phyloP scores from a whole-genome alignment of 2,888 invertebrate genomes.

The Trachelus iudaicus region DNA sequence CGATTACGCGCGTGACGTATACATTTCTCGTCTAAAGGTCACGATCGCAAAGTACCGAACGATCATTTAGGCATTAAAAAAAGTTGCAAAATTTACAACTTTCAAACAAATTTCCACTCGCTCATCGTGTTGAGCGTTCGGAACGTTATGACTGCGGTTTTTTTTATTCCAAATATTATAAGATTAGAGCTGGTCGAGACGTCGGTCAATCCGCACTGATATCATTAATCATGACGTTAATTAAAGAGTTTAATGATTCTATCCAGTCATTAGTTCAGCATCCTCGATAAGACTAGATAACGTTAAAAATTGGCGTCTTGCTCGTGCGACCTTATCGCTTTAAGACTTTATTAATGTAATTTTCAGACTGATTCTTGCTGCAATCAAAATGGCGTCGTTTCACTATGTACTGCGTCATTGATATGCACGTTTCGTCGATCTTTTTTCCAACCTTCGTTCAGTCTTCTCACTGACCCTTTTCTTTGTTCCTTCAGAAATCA shows the following conservation, averaged over 20 bases:
- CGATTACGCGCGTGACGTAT: constrained; percentile 12
- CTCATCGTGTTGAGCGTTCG: not conserved
- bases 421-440: not conserved
- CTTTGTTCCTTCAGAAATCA: not conserved
- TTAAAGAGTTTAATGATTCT: not conserved
- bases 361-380: not conserved
- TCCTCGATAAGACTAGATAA: not conserved
- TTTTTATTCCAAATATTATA: not conserved
- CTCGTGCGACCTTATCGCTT: not conserved
- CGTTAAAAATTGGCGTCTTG: not conserved
- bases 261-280: not conserved
- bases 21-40: not conserved
- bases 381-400: not conserved
- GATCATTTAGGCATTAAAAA: not conserved
- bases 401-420: not conserved
- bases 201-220: not conserved
- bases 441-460: not conserved
- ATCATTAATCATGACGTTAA: not conserved
- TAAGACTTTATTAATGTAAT: not conserved
- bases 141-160: not conserved
- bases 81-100: too few species aligned
- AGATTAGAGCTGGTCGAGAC: not conserved
- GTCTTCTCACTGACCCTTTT: not conserved
- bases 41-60: not conserved
- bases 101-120: not conserved